These are phyloP conservation scores for Acrocephalus scirpaceus DNA, from an alignment of 2,797 vertebrate species.

Conservation along the genomic window DNA sequence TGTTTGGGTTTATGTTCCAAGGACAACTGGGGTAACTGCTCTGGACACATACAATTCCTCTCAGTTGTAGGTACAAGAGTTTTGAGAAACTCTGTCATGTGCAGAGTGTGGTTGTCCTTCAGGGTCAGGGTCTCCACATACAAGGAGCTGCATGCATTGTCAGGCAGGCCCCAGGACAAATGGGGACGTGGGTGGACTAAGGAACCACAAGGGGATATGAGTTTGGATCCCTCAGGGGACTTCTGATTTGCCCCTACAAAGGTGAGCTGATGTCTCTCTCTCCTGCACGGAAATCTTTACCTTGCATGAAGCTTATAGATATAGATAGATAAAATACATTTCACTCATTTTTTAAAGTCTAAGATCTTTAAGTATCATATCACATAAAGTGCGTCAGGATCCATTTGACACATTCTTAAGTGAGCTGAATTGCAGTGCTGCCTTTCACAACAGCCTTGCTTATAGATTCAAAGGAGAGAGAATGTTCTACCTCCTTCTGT, in stretches of 20 bases:
- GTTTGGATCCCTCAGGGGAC: not conserved
- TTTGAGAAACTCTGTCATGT: not conserved
- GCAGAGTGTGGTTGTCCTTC: not conserved
- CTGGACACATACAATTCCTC: not conserved
- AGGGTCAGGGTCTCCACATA: rapidly evolving
- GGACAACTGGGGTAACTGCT: not conserved
- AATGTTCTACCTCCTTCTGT: not conserved
- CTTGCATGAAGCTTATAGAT: not conserved
- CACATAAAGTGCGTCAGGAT: not conserved
- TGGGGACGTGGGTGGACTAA: not conserved
- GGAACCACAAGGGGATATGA: not conserved
- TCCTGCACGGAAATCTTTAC: not conserved
- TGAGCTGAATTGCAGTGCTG: not conserved
- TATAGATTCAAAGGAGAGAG: not conserved
- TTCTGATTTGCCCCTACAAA: not conserved
- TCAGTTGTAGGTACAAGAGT: not conserved
- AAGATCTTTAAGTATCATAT: not conserved
- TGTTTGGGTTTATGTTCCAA: not conserved
- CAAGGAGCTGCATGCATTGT: not conserved
- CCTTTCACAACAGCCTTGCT: not conserved
- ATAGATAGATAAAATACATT: not conserved
- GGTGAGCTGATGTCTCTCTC: not conserved
- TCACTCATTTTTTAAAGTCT: not conserved
- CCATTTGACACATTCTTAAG: not conserved
- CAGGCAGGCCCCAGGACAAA: not conserved